Conservation (phyloP, 2,888 invertebrate species). For the Callyntrura guangdongensis region DNA sequence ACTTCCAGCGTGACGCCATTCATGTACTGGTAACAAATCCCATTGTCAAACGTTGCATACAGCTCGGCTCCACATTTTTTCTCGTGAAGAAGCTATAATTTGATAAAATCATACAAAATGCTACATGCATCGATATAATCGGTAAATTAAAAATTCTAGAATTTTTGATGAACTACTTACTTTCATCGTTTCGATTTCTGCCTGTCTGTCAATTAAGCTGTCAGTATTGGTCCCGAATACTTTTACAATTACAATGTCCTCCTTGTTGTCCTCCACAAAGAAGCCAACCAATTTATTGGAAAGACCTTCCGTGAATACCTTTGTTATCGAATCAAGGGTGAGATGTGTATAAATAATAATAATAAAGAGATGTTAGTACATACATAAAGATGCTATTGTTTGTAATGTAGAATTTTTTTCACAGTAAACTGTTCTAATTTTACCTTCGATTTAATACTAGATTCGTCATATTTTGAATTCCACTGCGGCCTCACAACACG, state of each 20-base stretch:
- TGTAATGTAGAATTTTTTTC: too few relatives aligned
- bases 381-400: constrained; percentile 36
- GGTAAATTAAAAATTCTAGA: too few relatives aligned
- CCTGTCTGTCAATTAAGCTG: constrained; percentile 94
- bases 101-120: neutral
- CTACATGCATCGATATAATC: neutral
- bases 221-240: constrained; percentile 98
- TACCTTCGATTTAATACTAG: constrained; percentile 89
- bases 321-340: too few relatives aligned
- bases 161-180: constrained; percentile 55
- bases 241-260: constrained; percentile 93
- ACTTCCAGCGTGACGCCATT: constrained; percentile 92
- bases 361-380: constrained; percentile 81
- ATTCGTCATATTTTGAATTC: constrained; percentile 86
- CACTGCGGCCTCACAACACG: constrained; percentile 91
- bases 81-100: constrained; percentile 88
- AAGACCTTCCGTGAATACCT: constrained; percentile 97
- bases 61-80: constrained; percentile 94
- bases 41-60: constrained; percentile 97
- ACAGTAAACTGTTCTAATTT: constrained; percentile 58
- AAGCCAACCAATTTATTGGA: constrained; percentile 97
- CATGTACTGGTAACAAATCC: constrained; percentile 95
- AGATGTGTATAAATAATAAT: too few relatives aligned
- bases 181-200: constrained; percentile 89
- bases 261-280: constrained; percentile 87